A percentile compares a stretch with the other conserved stretches of the same genome.
These are phyloP conservation scores for Mastacembelus armatus DNA, from an alignment of 2,797 vertebrate genomes.

Conservation along the genomic window DNA sequence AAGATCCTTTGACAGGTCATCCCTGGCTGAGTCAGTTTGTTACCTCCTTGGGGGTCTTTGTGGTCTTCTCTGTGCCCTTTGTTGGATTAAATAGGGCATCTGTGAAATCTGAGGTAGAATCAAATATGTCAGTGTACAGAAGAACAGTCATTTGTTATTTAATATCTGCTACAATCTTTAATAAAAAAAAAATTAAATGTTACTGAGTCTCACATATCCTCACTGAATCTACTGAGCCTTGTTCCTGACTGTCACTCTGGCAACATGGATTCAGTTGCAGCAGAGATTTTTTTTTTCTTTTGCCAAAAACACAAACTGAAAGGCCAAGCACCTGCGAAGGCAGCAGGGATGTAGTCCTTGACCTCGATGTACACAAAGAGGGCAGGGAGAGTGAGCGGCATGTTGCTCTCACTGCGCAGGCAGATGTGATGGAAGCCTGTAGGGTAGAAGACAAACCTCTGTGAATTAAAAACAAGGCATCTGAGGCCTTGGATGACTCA, in stretches of 20 bases:
- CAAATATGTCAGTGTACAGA: constrained; percentile 13
- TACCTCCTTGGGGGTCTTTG: constrained; percentile 82
- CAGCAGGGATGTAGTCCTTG: constrained; percentile 96
- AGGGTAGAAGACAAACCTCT: constrained; percentile 41
- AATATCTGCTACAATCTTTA: constrained; percentile 14
- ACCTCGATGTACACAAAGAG: constrained; percentile 96
- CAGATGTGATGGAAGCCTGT: constrained; percentile 97
- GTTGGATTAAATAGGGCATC: constrained; percentile 96
- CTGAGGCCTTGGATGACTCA: constrained; percentile 22
- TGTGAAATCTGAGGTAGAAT: constrained; percentile 89
- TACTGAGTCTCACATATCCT: background rate
- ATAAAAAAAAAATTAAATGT: background rate
- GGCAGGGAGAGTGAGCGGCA: constrained; percentile 92
- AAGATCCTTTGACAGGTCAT: too few species aligned
- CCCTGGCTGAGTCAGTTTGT: too few species aligned
- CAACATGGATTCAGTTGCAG: constrained; percentile 25
- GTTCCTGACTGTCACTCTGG: constrained; percentile 15
- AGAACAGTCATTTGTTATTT: background rate
- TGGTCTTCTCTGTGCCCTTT: constrained; percentile 82
- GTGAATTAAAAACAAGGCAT: constrained; percentile 44
- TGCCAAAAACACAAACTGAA: constrained; percentile 21
- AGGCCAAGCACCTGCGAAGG: constrained; percentile 89
- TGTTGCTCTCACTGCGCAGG: constrained; percentile 93
- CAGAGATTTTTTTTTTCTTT: constrained; percentile 17
- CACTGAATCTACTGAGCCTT: constrained; percentile 8